Evolutionary conservation across 64 coral and sea anemone genomes (phyloP).

Genomic region (Montipora sp.): DNA sequence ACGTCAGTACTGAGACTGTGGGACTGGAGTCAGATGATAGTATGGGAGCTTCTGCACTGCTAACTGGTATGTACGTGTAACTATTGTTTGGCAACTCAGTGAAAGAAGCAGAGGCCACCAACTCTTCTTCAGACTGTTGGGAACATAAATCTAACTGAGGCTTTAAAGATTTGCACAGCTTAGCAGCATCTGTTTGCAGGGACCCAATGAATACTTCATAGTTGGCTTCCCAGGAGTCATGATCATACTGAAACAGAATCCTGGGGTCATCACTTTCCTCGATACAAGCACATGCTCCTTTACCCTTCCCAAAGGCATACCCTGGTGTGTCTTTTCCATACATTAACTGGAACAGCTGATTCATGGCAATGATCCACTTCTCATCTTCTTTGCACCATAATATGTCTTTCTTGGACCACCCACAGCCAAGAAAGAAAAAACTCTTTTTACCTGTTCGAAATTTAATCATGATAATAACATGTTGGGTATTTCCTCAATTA

Average conservation of each 20-base stretch:
- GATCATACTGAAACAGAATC: no score
- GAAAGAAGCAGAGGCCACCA: no score
- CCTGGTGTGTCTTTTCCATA: constrained; percentile 1
- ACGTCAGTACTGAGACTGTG: background rate
- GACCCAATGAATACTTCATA: background rate
- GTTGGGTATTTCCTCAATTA: no score
- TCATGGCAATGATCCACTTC: background rate
- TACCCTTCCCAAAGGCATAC: constrained; percentile 2
- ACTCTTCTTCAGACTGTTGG: no score
- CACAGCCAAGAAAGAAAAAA: constrained; percentile 9
- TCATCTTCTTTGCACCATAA: background rate
- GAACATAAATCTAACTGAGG: background rate
- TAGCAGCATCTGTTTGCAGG: constrained; percentile 6
- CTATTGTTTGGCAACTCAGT: no score
- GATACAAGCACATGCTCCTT: constrained; percentile 5
- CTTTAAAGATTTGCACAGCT: background rate
- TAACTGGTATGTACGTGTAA: no score
- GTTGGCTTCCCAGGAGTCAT: background rate
- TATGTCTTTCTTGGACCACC: background rate
- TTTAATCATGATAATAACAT: background rate
- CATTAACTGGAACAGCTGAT: background rate
- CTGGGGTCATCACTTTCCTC: background rate
- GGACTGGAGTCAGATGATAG: background rate
- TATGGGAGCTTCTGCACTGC: background rate
- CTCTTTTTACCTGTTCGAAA: constrained; percentile 9